Evolutionary conservation across 2,113 vertebrate species (phyloP), one percentile per base, ranked within the genome.

Genomic region (Nothoprocta perdicaria): DNA sequence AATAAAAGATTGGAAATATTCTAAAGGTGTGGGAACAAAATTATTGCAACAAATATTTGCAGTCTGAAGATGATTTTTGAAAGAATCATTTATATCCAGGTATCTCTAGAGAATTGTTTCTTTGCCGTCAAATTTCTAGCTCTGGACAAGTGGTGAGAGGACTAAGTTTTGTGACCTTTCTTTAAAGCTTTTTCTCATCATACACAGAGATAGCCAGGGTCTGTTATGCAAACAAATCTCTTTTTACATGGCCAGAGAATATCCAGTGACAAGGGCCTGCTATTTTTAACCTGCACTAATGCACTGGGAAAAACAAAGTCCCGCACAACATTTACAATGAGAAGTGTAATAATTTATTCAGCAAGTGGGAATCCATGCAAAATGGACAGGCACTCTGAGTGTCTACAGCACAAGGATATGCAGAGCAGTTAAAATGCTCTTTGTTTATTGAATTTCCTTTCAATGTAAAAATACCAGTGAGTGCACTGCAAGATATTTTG

Each of bases 291-390:
- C 86, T 43, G 48, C 10, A 8, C 29, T 90, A 95, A 88, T 93
- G 80, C 40, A 91, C 43, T 61, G 31, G 84, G 73, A 57, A 88
- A 85, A 88, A 62, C 22, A 87, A 9, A 83, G 45, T 40, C 69
- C 81, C 1, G 4, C 10, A 40, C 57, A 76, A 62, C 16, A 2
- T 17, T 8, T 66, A 61, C 52, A 94, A 71, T 80, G 12, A 87
- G 77, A 91, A 91, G 89, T 68, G 46, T 78, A 80, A 86, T 94
- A 75, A 91, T 86, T 95, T 95, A 95, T 95, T 95, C 89, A 92
- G 69, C 69, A 89, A 65, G 41, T 85, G 60, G 14, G 80, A 91
- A 86, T 85, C 55, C 62, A 71, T 67, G 80, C 60, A 85, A 91
- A 95, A 89, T 75, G 62, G 55, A 77, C 41, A 80, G 6, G 33